Base-by-base conservation (phyloP, 2,888 invertebrate species). In the Orthonychiurus folsomi region DNA sequence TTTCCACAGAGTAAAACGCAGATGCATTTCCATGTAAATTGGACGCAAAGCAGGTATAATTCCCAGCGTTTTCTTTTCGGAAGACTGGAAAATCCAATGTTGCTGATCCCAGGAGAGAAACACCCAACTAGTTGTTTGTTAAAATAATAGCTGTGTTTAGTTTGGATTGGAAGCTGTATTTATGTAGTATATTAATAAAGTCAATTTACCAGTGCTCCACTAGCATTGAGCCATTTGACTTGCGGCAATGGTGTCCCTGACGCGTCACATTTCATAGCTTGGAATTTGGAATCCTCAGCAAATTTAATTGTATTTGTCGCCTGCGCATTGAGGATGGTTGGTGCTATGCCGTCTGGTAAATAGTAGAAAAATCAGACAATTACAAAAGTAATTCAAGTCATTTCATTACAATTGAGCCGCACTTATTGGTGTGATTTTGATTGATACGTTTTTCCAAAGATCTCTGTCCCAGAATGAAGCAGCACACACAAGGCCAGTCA, bases 391-490 rank as follows among this genome's bases (percentile, higher is more conserved):
- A n/a, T n/a, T 48, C 12, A 15, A n/a, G 15, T 48, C 48, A n/a
- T 48, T n/a, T n/a, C n/a, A n/a, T n/a, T n/a, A n/a, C n/a, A n/a
- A n/a, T n/a, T n/a, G n/a, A n/a, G n/a, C 15, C 21, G 5, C n/a
- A 20, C 20, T 21, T 5, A 52, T 52, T 3, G 52, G 52, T 9
- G 52, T 12, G 15, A 37, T 37, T 37, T 37, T 37, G 5, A 37
- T 9, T 20, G 52, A 52, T 5, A 52, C 52, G 20, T 52, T 52
- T 23, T 52, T 52, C 52, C 52, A 52, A 20, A 52, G 5, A 12
- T 52, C 52, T 23, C 52, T 20, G 52, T 52, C 52, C 52, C 52
- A 52, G 24, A 52, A 52, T 23, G 52, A 52, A 23, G 52, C 52
- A 20, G 52, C 20, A 52, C 21, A 20, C 3, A n/a, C 20, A 23